Conservation (phyloP, 2,113 vertebrate genomes). For the Onychorhynchus coronatus region DNA sequence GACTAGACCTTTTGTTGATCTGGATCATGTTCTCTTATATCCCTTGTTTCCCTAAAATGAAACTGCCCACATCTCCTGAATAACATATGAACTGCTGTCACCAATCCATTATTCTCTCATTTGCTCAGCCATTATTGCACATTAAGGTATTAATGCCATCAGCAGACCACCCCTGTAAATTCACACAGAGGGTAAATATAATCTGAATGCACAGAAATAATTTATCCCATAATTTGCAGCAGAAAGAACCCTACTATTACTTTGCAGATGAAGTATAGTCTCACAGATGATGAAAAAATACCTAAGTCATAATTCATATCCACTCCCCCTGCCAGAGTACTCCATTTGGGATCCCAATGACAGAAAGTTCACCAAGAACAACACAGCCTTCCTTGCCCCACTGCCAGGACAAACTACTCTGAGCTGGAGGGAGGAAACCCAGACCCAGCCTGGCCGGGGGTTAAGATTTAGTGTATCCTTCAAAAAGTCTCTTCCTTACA, state of each 20-base stretch:
- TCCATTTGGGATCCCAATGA: background rate
- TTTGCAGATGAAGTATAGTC: background rate
- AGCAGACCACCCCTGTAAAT: background rate
- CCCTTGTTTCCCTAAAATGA: background rate
- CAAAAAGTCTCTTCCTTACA: background rate
- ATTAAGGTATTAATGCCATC: background rate
- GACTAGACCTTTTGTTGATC: background rate
- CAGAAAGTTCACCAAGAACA: background rate
- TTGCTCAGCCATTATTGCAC: background rate
- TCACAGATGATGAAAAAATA: background rate
- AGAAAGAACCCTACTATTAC: background rate
- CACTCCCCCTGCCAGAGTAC: background rate
- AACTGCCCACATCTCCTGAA: background rate
- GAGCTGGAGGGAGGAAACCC: background rate
- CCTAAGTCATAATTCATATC: background rate
- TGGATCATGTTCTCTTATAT: background rate
- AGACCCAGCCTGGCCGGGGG: background rate
- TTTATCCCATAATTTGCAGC: background rate
- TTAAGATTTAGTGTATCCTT: background rate
- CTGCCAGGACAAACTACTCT: background rate
- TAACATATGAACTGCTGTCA: background rate
- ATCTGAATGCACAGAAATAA: background rate
- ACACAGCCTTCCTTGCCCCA: background rate
- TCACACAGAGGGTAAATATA: background rate
- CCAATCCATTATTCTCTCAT: background rate